A percentile compares a stretch with the other conserved stretches of the same genome.
Conservation (phyloP, 2,113 vertebrate genomes). For the Typhlomys cinereus region DNA sequence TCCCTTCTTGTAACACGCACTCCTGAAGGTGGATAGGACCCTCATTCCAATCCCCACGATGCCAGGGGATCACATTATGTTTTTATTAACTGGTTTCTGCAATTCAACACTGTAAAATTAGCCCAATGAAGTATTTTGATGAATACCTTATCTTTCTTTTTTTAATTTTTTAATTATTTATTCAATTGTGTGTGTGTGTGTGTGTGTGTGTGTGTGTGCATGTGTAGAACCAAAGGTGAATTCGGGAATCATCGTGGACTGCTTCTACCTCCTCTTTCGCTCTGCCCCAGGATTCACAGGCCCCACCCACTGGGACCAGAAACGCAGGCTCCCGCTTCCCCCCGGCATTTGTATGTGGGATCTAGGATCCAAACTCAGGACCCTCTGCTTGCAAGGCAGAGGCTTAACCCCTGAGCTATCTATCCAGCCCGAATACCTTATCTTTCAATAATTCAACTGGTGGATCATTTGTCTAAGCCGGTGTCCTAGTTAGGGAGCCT, state of each 20-base stretch:
- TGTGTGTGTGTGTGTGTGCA: too few species aligned
- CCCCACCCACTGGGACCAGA: too few species aligned
- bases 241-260: too few species aligned
- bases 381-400: too few species aligned
- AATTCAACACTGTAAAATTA: neutral
- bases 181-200: too few species aligned
- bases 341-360: too few species aligned
- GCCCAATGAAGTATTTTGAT: neutral
- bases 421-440: neutral
- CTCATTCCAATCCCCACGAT: fast-evolving
- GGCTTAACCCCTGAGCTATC: too few species aligned
- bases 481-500: neutral
- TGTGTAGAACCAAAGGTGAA: too few species aligned
- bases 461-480: neutral
- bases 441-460: neutral
- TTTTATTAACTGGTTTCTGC: neutral
- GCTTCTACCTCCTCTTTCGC: too few species aligned
- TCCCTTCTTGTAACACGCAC: neutral
- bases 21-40: neutral
- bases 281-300: too few species aligned
- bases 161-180: neutral
- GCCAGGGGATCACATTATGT: neutral
- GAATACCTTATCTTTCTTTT: neutral
- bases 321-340: too few species aligned
- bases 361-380: too few species aligned